Evolutionary conservation across 1,140 invertebrate species (phyloP).

Genomic region (Drosophila murphyi): DNA sequence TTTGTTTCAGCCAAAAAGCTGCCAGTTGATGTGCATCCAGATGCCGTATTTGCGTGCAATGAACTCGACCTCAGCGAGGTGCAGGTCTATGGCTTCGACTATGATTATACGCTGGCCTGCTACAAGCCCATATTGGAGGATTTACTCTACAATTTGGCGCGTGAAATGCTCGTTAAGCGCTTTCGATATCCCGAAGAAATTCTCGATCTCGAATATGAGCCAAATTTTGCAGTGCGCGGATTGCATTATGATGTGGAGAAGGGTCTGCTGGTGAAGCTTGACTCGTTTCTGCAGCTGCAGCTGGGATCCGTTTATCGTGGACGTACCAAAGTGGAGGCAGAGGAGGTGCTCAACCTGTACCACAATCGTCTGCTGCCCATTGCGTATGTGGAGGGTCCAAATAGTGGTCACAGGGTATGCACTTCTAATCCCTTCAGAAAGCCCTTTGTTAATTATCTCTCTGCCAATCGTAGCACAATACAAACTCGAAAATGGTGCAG

Average conservation of each 20-base stretch:
- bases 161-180: constrained; percentile 93
- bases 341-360: constrained; percentile 94
- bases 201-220: constrained; percentile 92
- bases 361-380: constrained; percentile 94
- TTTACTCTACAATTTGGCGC: constrained; percentile 96
- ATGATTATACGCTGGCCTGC: constrained; percentile 98
- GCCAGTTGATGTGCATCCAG: constrained; percentile 92
- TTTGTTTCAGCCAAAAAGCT: constrained; percentile 91
- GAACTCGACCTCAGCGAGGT: constrained; percentile 96
- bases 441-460: not conserved
- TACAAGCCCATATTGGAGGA: constrained; percentile 96
- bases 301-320: constrained; percentile 97
- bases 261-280: constrained; percentile 97
- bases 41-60: constrained; percentile 98
- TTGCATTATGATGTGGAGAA: constrained; percentile 98
- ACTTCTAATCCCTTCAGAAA: not conserved
- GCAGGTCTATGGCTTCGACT: constrained; percentile 98
- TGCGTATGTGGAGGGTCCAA: constrained; percentile 91
- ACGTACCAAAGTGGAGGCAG: constrained; percentile 90
- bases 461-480: constrained; percentile 85
- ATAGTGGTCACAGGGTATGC: constrained; percentile 83
- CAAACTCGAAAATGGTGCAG: constrained; percentile 94
- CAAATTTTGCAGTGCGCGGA: constrained; percentile 95
- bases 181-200: constrained; percentile 97
- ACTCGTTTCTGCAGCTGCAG: constrained; percentile 98